Evolutionary conservation across 2,888 invertebrate genomes (phyloP), one percentile per base, ranked within the genome.

Genomic region (Rhagium mordax): DNA sequence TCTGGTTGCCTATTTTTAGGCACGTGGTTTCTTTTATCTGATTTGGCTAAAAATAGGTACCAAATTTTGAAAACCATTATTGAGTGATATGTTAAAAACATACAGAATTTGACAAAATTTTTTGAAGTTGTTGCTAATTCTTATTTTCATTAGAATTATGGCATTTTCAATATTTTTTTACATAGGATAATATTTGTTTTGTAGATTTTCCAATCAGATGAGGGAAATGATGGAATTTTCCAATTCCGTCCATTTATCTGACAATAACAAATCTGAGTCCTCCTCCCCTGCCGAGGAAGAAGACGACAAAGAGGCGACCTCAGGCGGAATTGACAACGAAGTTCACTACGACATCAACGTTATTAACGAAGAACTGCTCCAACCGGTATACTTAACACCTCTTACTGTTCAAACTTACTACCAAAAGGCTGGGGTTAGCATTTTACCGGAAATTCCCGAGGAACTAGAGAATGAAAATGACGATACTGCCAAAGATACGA

Each of bases 391-490:
- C 24, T 62, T 79, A 47, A 78, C 67, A 18, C 73, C 74, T 1
- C 57, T 67, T 16, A 78, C 72, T 29, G 76, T 80, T 7, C 76
- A 80, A 55, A 59, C 70, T 8, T 82, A 81, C 41, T 81, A 75
- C 71, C 75, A 80, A 33, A 79, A 80, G 18, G 74, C 75, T 48
- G 83, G 83, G 7, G 82, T 83, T 6, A 80, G 77, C 29, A 82
- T 83, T 48, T 74, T 83, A 57, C 83, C 83, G 53, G 77, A 78
- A 59, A 83, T 83, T 48, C 82, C 82, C 1, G 83, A 81, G 71
- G 81, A 79, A 68, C 59, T 79, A 70, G 83, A 82, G 74, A 70
- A 69, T n/a, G 72, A 75, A 16, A 77, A 79, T 62, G 78, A 78
- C 15, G 67, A 71, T 0, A 78, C 81, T 33, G 78, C 77, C 18